Conservation (phyloP, 2,113 vertebrate species). For the Lasiurus borealis region DNA sequence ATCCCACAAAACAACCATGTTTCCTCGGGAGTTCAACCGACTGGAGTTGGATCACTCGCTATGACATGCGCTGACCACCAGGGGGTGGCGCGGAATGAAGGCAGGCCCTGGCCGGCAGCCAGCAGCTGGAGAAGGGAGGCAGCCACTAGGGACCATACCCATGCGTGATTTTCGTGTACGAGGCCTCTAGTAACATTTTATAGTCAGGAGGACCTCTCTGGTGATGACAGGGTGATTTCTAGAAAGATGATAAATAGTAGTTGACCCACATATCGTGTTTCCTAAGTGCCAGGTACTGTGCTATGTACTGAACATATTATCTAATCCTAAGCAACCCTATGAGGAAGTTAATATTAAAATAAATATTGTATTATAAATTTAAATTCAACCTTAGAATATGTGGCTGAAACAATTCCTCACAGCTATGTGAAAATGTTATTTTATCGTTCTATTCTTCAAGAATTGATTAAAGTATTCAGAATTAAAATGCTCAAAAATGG, state of each 20-base stretch:
- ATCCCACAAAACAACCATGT: background rate
- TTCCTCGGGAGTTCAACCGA: background rate
- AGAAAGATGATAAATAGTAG: background rate
- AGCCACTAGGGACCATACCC: too few species aligned
- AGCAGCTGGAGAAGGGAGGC: too few species aligned
- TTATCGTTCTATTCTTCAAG: background rate
- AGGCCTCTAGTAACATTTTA: too few species aligned
- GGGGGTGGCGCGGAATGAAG: too few species aligned
- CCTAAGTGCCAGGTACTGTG: background rate
- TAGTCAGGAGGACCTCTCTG: background rate
- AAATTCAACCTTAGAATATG: slow-evolving; percentile 16
- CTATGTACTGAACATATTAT: background rate
- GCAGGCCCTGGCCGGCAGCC: too few species aligned
- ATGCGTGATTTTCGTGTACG: too few species aligned
- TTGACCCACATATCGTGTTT: background rate
- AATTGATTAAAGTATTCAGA: slow-evolving; percentile 1
- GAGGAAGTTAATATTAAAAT: background rate
- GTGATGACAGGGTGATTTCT: background rate
- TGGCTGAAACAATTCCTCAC: background rate
- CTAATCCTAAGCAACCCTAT: background rate
- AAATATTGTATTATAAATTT: background rate
- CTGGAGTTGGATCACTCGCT: too few species aligned
- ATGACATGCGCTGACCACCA: too few species aligned
- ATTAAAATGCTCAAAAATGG: slow-evolving; percentile 43
- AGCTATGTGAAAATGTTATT: slow-evolving; percentile 10